Percentiles rank a stretch among this genome's conserved stretches.
Conservation (phyloP, 2,113 vertebrate genomes). For the Oplegnathus fasciatus region DNA sequence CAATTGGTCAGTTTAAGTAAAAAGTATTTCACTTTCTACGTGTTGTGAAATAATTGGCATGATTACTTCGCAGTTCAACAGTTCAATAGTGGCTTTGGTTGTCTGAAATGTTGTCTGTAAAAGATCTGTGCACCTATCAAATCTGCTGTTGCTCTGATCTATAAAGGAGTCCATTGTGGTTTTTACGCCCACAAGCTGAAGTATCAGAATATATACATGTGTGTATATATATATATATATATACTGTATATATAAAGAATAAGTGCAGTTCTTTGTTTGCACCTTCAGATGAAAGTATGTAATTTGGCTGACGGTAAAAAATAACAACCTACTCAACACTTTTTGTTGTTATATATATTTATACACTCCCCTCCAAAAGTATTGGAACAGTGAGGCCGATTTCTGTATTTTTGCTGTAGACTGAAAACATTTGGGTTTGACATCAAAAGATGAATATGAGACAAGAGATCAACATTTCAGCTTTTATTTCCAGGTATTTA, state of each 20-base stretch:
- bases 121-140: neutral
- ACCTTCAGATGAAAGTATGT: constrained; percentile 34
- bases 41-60: neutral
- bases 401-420: no score
- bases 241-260: no score
- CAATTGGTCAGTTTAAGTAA: neutral
- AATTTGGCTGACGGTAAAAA: constrained; percentile 17
- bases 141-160: constrained; percentile 12
- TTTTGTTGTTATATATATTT: no score
- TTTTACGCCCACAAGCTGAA: constrained; percentile 43
- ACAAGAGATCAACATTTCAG: no score
- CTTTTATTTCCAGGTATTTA: no score
- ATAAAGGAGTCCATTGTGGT: constrained; percentile 17
- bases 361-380: no score
- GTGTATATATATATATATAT: no score
- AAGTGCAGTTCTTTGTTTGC: constrained; percentile 45
- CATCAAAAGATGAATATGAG: no score
- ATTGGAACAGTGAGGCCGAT: no score
- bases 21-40: neutral
- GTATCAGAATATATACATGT: constrained; percentile 28
- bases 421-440: no score
- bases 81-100: neutral
- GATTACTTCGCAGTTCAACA: neutral
- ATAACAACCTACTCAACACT: constrained; percentile 27
- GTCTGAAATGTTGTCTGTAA: neutral